phyloP scores from a whole-genome alignment of 2,113 vertebrate genomes.

The Sebastes fasciatus region DNA sequence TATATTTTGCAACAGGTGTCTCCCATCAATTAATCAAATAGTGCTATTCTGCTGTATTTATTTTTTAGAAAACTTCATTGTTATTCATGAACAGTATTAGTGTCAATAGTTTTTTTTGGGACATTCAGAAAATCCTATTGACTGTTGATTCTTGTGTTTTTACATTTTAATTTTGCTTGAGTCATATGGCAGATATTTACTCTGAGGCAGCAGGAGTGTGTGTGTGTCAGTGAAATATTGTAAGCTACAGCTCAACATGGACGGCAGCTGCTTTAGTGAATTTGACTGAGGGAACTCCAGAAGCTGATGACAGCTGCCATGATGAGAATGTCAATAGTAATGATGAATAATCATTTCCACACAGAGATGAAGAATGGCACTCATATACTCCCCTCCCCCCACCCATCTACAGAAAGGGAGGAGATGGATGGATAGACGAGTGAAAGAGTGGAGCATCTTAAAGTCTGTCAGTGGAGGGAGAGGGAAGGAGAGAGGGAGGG shows the following conservation, averaged over 20 bases:
- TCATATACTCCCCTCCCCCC: not conserved
- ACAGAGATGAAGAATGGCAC: conserved; percentile 10
- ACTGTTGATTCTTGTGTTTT: not conserved
- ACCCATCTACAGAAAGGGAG: not conserved
- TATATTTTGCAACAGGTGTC: not conserved
- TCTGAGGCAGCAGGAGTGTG: not conserved
- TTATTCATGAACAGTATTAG: not conserved
- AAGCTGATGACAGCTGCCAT: conserved; percentile 35
- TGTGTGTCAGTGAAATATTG: not conserved
- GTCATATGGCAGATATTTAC: not conserved
- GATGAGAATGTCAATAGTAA: conserved; percentile 43
- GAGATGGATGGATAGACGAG: conserved; percentile 22
- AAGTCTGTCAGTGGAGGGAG: conserved; percentile 15
- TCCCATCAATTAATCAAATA: not conserved
- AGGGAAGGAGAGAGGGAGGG: conserved; percentile 2
- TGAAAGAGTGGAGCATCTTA: conserved; percentile 6
- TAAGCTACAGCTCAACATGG: not conserved
- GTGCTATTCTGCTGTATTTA: not conserved
- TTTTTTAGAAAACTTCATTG: not conserved
- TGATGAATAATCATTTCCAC: conserved; percentile 54
- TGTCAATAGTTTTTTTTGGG: not conserved
- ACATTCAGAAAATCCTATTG: not conserved
- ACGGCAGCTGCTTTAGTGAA: conserved; percentile 14
- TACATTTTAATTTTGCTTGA: not conserved
- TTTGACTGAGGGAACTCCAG: conserved; percentile 20